Base-by-base conservation (phyloP, 2,797 vertebrate genomes). In the Melanotaenia trifasciata region DNA sequence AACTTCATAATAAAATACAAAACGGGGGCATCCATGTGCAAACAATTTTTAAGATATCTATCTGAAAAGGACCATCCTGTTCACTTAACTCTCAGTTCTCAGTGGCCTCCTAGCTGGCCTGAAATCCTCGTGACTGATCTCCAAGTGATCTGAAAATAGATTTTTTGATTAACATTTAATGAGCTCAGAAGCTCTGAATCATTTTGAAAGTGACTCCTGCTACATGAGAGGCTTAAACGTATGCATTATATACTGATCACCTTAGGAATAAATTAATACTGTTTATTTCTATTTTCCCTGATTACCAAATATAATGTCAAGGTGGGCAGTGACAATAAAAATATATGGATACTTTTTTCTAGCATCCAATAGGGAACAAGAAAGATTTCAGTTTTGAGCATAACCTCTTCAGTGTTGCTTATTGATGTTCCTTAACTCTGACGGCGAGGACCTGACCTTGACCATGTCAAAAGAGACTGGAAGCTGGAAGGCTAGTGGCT, bases 91-190 rank as follows among this genome's bases (percentile, higher is more conserved):
- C 68, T 66, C 40, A 68, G 77, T 30, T 20, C 84, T 85, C 70
- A 81, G 81, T 84, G 83, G 83, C 88, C 89, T 92, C 90, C 77
- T 85, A 60, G 83, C 84, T 91, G 88, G 84, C 87, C 90, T 89
- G 72, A 90, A 94, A 94, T 90, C 92, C 93, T 94, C 93, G 75
- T 87, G 94, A 94, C 89, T 89, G 92, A 94, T 93, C 90, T 93
- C 85, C 81, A 84, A 91, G 88, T 91, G 85, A 94, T 91, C 94
- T 94, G 90, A 92, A 95, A 95, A 95, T 95, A 95, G 94, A 93
- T 93, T 94, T 94, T 94, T 91, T 94, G 93, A 95, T 95, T 93
- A 95, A 95, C 90, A 91, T 94, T 94, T 95, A 95, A 95, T 95
- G 94, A 95, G 94, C 94, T 93, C 76, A 89, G 93, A 94, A 92